Conservation (phyloP, 2,888 invertebrate species). For the Tenthredo notha region DNA sequence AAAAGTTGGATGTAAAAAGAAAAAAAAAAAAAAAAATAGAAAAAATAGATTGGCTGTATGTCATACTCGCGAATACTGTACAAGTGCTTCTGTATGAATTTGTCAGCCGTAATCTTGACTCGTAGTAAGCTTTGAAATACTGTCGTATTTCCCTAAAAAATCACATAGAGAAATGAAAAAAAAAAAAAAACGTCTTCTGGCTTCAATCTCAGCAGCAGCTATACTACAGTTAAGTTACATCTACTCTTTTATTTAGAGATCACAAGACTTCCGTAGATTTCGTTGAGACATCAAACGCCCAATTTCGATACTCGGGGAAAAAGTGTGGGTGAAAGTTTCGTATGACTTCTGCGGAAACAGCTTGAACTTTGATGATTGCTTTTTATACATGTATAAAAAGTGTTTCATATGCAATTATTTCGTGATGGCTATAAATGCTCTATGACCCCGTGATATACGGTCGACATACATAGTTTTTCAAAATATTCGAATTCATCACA, state of each 20-base stretch:
- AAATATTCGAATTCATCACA: neutral
- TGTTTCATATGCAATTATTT: neutral
- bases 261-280: neutral
- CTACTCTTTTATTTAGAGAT: neutral
- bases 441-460: neutral
- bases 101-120: neutral
- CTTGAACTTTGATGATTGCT: neutral
- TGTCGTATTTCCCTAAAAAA: neutral
- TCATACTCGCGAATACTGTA: neutral
- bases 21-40: neutral
- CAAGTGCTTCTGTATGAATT: neutral
- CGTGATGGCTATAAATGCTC: neutral
- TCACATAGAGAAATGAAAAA: too few species aligned
- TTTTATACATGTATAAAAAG: neutral
- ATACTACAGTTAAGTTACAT: neutral
- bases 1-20: neutral
- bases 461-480: neutral
- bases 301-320: neutral
- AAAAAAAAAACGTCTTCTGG: neutral
- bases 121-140: neutral
- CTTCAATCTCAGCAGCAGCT: neutral
- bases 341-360: neutral
- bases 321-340: neutral
- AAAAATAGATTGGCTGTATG: neutral
- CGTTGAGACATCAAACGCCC: neutral